Evolutionary conservation across 2,797 vertebrate genomes (phyloP).

Genomic region (Sorex maritimensis): DNA sequence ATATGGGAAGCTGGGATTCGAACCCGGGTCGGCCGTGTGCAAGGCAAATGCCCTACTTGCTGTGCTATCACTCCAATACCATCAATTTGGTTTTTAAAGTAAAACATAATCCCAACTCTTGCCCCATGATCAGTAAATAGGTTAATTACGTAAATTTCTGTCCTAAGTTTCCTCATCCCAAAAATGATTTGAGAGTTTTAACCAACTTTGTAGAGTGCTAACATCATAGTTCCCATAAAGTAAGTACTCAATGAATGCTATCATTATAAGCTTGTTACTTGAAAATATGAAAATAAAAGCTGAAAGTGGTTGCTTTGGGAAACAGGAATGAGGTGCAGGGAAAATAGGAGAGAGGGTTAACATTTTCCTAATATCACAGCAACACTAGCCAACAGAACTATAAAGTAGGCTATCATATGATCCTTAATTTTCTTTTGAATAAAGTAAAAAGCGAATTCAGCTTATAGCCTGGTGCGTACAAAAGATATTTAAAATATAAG

Average conservation of each 20-base stretch:
- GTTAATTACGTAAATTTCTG: constrained; percentile 47
- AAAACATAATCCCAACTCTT: constrained; percentile 25
- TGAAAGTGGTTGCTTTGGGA: not conserved
- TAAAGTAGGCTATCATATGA: not conserved
- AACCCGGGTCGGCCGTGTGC: no score
- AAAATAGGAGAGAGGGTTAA: not conserved
- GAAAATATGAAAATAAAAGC: constrained; percentile 40
- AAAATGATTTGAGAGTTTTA: not conserved
- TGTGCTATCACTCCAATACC: no score
- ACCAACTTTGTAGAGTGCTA: not conserved
- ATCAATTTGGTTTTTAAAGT: no score
- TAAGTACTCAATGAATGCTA: constrained; percentile 10
- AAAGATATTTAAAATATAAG: not conserved
- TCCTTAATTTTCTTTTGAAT: not conserved
- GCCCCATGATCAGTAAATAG: not conserved
- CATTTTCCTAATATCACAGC: constrained; percentile 19
- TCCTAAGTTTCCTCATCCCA: constrained; percentile 44
- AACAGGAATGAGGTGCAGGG: constrained; percentile 15
- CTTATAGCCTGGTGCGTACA: no score
- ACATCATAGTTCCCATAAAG: not conserved
- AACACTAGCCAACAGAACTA: constrained; percentile 43
- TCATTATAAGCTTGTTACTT: not conserved
- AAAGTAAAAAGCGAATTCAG: no score
- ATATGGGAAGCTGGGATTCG: no score
- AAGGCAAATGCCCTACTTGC: no score